A percentile compares a stretch with the other conserved stretches of the same genome.
These are phyloP conservation scores for Synergus gifuensis DNA, from an alignment of 2,888 invertebrate species.

Conservation along the genomic window DNA sequence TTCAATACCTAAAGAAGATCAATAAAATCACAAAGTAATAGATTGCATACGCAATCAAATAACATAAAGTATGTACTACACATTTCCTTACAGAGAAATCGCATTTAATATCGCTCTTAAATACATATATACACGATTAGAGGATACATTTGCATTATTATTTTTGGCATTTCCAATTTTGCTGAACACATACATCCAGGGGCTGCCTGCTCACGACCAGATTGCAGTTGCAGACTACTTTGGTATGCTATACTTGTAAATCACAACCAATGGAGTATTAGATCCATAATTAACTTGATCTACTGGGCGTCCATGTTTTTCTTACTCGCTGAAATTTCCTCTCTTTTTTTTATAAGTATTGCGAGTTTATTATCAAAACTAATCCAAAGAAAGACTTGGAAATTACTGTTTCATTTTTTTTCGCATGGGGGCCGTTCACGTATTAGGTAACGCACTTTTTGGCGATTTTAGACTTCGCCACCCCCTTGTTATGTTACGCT, in stretches of 20 bases:
- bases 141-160: conserved; percentile 11
- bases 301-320: conserved; percentile 44
- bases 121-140: conserved; percentile 1
- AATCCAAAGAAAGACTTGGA: background rate
- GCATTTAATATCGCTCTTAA: conserved; percentile 3
- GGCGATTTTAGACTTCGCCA: too few species aligned
- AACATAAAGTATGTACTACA: background rate
- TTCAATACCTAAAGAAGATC: background rate
- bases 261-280: conserved; percentile 77
- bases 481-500: background rate
- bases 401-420: background rate
- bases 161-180: conserved; percentile 1
- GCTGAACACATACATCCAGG: conserved; percentile 43
- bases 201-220: conserved; percentile 48
- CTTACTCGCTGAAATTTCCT: conserved; percentile 24
- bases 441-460: too few species aligned
- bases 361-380: background rate
- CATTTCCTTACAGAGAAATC: background rate
- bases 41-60: background rate
- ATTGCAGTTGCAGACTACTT: conserved; percentile 47
- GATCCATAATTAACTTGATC: conserved; percentile 64
- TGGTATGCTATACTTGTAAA: conserved; percentile 74
- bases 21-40: background rate
- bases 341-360: background rate
- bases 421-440: too few species aligned